Evolutionary conservation across 2,888 invertebrate genomes (phyloP), one percentile per base, ranked within the genome.

Genomic region (Campopleginae sp.): DNA sequence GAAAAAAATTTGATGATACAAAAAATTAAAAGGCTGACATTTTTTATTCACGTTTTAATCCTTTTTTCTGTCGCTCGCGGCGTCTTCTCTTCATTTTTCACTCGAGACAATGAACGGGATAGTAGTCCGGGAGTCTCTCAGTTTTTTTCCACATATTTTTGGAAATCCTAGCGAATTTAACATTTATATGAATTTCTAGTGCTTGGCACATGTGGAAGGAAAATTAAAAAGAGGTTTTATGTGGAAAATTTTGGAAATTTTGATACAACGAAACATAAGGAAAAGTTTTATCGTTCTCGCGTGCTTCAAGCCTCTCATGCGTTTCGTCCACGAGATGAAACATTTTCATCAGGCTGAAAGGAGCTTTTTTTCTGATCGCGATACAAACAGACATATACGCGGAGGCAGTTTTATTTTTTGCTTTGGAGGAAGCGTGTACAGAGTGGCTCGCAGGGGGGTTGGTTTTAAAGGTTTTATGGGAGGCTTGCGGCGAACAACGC

Each of bases 311-410:
- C 23, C 58, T 23, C 19, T 23, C 19, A 6, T n/a, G 44, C 42
- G 42, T 68, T 78, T 42, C n/a, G 42, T 58, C 58, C 77, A 23
- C 23, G 46, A 46, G 76, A n/a, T 65, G 17, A 70, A 76, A 71
- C 71, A 80, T 77, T 80, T 84, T 81, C 72, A 68, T 84, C 72
- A 74, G 72, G 44, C 68, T 77, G 66, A 61, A 77, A 77, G 84
- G 77, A 84, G 58, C 44, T 68, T 84, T 68, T 68, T 80, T 80
- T 72, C 31, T n/a, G 27, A 80, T 65, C 33, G 17, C 31, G 58
- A 65, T 74, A 72, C 58, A 23, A 48, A 44, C 75, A 14, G 48
- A 27, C 38, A 54, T 17, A n/a, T 33, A 23, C 27, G 23, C 51
- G 23, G 44, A 44, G 48, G n/a, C 66, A 51, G 23, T 23, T 66